A percentile compares a stretch with the other conserved stretches of the same genome.
These are phyloP conservation scores for Sarcophaga caerulescens DNA, from an alignment of 2,888 invertebrate species.

Conservation along the genomic window DNA sequence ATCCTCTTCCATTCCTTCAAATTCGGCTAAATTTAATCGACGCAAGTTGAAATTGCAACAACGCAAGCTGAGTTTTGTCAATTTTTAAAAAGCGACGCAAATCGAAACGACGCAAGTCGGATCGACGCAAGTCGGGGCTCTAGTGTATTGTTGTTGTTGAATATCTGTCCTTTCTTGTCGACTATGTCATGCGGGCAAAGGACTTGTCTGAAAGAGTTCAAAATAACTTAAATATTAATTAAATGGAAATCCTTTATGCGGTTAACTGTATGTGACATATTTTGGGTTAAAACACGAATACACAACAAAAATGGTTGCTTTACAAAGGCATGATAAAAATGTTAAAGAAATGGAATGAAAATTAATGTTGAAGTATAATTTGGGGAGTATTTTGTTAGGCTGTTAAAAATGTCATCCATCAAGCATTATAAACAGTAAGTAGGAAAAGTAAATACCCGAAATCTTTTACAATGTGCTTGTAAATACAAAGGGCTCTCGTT, in stretches of 20 bases:
- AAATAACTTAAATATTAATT: background rate
- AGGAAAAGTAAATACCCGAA: background rate
- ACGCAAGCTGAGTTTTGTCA: too few relatives aligned
- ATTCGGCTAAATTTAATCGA: too few relatives aligned
- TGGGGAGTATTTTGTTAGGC: background rate
- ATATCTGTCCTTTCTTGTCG: background rate
- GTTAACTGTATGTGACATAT: background rate
- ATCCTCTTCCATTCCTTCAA: too few relatives aligned
- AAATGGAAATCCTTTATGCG: background rate
- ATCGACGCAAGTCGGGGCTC: too few relatives aligned
- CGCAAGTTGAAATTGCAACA: too few relatives aligned
- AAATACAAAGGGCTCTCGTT: background rate
- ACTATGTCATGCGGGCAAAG: background rate
- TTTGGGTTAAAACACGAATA: background rate
- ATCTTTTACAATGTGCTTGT: background rate
- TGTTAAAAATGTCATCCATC: too few relatives aligned
- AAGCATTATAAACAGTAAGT: background rate
- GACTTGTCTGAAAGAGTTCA: background rate
- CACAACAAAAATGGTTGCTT: too few relatives aligned
- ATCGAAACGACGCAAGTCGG: too few relatives aligned
- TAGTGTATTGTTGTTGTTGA: too few relatives aligned
- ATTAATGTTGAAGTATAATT: background rate
- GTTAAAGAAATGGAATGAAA: too few relatives aligned
- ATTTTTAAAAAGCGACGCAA: too few relatives aligned
- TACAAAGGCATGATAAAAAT: too few relatives aligned